A percentile compares a stretch with the other conserved stretches of the same genome.
Evolutionary conservation across 2,113 vertebrate species (phyloP).

Genomic region (Bubo scandiacus): DNA sequence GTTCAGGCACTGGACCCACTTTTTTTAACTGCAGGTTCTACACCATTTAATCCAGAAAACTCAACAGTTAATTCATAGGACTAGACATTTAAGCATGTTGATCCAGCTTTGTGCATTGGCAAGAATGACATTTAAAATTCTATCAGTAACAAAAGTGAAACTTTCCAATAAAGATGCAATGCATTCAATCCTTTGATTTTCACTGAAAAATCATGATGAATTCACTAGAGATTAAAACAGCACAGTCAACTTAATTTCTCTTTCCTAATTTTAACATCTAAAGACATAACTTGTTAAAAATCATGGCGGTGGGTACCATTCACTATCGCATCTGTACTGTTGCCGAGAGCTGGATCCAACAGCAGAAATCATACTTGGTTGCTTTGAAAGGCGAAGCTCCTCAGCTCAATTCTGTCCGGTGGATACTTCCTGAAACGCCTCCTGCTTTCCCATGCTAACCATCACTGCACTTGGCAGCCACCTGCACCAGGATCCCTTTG

Average conservation of each 20-base stretch:
- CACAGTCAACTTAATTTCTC: neutral
- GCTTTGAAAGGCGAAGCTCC: neutral
- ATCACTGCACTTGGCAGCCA: neutral
- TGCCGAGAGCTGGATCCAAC: neutral
- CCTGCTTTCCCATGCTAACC: neutral
- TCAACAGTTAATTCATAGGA: neutral
- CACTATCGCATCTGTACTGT: rapidly evolving
- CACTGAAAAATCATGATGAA: neutral
- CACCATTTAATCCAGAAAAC: neutral
- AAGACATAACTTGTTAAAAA: neutral
- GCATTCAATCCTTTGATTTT: neutral
- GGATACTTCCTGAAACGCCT: neutral
- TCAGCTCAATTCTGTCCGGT: neutral
- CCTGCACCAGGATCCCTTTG: neutral
- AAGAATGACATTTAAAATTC: neutral
- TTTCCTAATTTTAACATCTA: neutral
- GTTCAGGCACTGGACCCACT: neutral
- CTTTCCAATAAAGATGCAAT: neutral
- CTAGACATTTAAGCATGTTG: neutral
- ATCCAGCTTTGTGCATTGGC: neutral
- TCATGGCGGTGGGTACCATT: rapidly evolving
- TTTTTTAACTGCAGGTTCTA: neutral
- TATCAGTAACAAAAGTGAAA: neutral
- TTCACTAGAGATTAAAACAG: neutral
- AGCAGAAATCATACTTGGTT: neutral